Evolutionary conservation across 2,113 vertebrate species (phyloP).

Genomic region (Albula glossodonta): DNA sequence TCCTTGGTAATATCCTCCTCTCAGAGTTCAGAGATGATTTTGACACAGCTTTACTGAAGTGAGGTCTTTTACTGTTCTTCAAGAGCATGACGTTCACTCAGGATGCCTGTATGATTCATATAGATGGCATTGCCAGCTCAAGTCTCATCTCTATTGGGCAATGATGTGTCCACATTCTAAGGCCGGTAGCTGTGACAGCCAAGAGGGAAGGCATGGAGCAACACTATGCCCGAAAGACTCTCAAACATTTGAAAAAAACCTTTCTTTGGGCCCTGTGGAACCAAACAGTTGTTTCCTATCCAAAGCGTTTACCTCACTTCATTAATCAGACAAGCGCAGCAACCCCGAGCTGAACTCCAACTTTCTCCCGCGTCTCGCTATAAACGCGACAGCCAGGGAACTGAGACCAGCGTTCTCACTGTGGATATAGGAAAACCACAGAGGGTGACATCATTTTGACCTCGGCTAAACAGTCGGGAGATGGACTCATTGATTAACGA

Average conservation of each 20-base stretch:
- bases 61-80: too few species aligned
- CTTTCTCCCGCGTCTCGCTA: not conserved
- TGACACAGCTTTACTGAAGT: too few species aligned
- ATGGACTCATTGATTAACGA: not conserved
- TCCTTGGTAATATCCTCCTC: too few species aligned
- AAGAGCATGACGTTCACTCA: too few species aligned
- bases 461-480: not conserved
- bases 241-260: not conserved
- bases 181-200: not conserved
- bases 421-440: not conserved
- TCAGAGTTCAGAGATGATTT: too few species aligned
- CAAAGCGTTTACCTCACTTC: not conserved
- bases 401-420: not conserved
- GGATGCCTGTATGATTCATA: too few species aligned
- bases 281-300: not conserved
- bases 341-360: not conserved
- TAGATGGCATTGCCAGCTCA: too few species aligned
- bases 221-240: not conserved
- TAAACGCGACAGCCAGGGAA: conserved; percentile 4
- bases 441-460: not conserved
- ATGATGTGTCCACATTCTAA: not conserved
- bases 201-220: not conserved
- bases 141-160: not conserved
- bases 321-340: conserved; percentile 2
- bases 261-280: not conserved